Base-by-base conservation (phyloP, 2,888 invertebrate species). In the Baccha elongata region DNA sequence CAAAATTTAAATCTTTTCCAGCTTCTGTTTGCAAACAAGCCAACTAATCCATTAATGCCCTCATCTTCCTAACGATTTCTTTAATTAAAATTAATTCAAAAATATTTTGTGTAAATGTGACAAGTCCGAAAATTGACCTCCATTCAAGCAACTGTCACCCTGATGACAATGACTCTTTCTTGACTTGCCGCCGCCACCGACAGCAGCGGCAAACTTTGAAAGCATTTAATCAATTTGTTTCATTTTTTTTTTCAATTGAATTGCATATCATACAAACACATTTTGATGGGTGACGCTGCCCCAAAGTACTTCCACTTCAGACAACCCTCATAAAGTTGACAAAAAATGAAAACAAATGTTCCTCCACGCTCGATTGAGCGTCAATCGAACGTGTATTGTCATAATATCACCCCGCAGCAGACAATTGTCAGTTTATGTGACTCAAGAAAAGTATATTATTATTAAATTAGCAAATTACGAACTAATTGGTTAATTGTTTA, bases 51-150 rank as follows among this genome's bases (percentile, higher is more conserved):
- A 10, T 60, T 10, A n/a, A 7, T 19, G 0, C 3, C 8, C n/a
- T n/a, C 29, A 13, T 50, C 50, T n/a, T 10, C 32, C 40, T 40
- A 50, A 40, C 21, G 69, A 55, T 44, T 35, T 32, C 0, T 11
- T 55, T 64, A 83, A 83, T 83, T 83, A 44, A 78, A 58, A 55
- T 50, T 73, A 78, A 76, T 83, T 83, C 78, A 83, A 83, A 83
- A 78, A 83, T 67, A 67, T 35, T 32, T 62, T 35, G 17, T 26
- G 29, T 64, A 46, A 67, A 50, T 80, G 50, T 69, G 58, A 40
- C 64, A 71, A 64, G 65, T 52, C 71, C n/a, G 6, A 64, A 32
- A 37, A 48, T 11, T 68, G 55, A 78, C 83, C 78, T 62, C 62
- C 78, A 83, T 83, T 32, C 78, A 50, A 42, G 10, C 83, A 83